phyloP scores from a whole-genome alignment of 2,888 invertebrate species.

The Priocnemis perturbator region DNA sequence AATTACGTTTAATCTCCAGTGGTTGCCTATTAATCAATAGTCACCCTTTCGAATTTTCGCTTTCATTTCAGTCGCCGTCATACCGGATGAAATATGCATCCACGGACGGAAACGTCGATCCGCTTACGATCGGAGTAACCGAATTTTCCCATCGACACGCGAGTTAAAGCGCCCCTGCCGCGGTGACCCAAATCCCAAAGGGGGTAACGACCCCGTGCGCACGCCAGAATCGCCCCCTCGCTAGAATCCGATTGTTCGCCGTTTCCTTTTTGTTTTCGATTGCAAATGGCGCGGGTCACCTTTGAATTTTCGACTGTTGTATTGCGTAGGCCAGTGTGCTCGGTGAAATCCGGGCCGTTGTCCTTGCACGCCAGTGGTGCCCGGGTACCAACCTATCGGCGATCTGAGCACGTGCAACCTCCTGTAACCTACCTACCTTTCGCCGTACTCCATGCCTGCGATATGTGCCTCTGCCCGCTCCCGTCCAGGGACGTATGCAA shows the following conservation, averaged over 20 bases:
- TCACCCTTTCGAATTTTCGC: background rate
- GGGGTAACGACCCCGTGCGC: conserved; percentile 72
- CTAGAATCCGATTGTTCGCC: conserved; percentile 59
- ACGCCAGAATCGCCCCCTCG: conserved; percentile 49
- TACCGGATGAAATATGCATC: background rate
- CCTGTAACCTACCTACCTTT: conserved; percentile 37
- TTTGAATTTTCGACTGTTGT: conserved; percentile 58
- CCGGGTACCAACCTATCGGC: conserved; percentile 43
- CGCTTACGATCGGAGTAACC: conserved; percentile 7
- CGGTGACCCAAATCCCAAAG: conserved; percentile 69
- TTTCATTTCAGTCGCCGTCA: background rate
- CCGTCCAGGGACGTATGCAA: conserved; percentile 39
- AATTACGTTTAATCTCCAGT: too few relatives aligned
- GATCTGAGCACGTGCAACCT: conserved; percentile 48
- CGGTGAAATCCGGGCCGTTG: conserved; percentile 63
- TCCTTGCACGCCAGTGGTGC: conserved; percentile 52
- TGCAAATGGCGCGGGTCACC: conserved; percentile 54
- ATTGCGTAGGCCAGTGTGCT: conserved; percentile 13
- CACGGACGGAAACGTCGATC: background rate
- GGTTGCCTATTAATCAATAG: too few relatives aligned
- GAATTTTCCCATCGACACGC: conserved; percentile 54
- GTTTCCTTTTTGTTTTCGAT: conserved; percentile 50
- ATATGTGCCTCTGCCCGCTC: conserved; percentile 15
- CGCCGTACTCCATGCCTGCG: conserved; percentile 28
- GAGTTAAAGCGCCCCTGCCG: conserved; percentile 49